These are phyloP conservation scores for Drosophila acutilabella DNA, from an alignment of 2,888 invertebrate genomes.

Conservation along the genomic window DNA sequence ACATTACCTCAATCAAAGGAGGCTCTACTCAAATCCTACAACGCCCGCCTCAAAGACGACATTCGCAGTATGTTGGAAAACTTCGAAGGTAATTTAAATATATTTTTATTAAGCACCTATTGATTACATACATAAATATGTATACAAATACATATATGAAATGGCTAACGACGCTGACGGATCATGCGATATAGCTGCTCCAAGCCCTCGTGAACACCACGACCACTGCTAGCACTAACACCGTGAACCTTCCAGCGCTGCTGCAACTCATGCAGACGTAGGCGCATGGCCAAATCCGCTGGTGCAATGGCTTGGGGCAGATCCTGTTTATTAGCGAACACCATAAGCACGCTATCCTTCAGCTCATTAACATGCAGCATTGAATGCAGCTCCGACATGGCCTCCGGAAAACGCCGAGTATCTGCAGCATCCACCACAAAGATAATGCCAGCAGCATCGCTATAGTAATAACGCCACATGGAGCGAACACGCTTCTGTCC, in stretches of 20 bases:
- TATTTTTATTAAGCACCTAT: too few relatives aligned
- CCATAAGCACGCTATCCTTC: conserved; percentile 63
- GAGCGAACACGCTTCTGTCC: conserved; percentile 76
- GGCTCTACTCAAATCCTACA: conserved; percentile 96
- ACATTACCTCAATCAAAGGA: conserved; percentile 95
- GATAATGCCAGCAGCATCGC: conserved; percentile 72
- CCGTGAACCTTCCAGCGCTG: conserved; percentile 48
- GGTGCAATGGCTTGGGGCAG: conserved; percentile 66
- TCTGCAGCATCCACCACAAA: conserved; percentile 80
- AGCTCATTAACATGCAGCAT: conserved; percentile 69
- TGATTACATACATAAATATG: too few relatives aligned
- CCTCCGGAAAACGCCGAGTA: conserved; percentile 62
- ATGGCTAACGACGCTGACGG: conserved; percentile 12
- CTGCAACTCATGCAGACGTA: conserved; percentile 31
- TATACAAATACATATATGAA: too few relatives aligned
- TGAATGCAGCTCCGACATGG: conserved; percentile 66
- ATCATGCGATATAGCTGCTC: conserved; percentile 45
- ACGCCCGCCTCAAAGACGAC: conserved; percentile 97
- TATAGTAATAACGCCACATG: conserved; percentile 80
- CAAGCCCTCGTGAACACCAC: conserved; percentile 38
- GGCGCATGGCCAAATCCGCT: conserved; percentile 16
- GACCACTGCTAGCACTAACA: conserved; percentile 24
- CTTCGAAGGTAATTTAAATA: conserved; percentile 90
- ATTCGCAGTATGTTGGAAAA: conserved; percentile 99
- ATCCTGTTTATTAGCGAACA: conserved; percentile 82